Conservation (phyloP, 2,888 invertebrate genomes). For the Zygothrica quintamaculata region DNA sequence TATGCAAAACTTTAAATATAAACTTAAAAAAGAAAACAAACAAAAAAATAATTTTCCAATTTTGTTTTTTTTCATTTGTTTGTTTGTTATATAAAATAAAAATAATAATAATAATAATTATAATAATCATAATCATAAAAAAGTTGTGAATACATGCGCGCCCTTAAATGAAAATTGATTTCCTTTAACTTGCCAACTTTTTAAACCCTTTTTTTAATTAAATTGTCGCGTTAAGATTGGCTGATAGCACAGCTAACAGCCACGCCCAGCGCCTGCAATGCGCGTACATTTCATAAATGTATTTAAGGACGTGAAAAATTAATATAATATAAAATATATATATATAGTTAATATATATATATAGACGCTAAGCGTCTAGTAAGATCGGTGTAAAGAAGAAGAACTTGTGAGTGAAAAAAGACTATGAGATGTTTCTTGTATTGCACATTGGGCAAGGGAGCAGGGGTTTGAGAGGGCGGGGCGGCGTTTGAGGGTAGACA, state of each 20-base stretch:
- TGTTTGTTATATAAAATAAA: constrained; percentile 23
- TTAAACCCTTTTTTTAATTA: constrained; percentile 19
- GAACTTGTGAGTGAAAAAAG: constrained; percentile 27
- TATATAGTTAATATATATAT: constrained; percentile 20
- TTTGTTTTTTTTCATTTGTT: background rate
- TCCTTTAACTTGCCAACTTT: constrained; percentile 35
- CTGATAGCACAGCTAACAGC: constrained; percentile 46
- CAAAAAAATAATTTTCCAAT: too few species aligned
- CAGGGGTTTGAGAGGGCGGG: background rate
- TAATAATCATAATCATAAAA: constrained; percentile 22
- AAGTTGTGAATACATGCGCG: constrained; percentile 35
- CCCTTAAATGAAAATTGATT: constrained; percentile 17
- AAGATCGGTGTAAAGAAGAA: constrained; percentile 60
- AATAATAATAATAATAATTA: background rate
- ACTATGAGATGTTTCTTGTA: constrained; percentile 71
- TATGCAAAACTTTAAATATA: constrained; percentile 21
- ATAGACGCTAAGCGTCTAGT: constrained; percentile 64
- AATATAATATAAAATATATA: constrained; percentile 10
- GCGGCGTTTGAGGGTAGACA: background rate
- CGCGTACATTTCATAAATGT: constrained; percentile 74
- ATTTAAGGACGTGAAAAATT: constrained; percentile 62
- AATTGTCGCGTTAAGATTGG: constrained; percentile 16
- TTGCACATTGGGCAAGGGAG: constrained; percentile 61
- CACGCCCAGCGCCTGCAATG: constrained; percentile 26
- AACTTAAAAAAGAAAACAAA: background rate